Evolutionary conservation across 1,140 invertebrate species (phyloP), one percentile per base, ranked within the genome.

Genomic region (Atta colombica): DNA sequence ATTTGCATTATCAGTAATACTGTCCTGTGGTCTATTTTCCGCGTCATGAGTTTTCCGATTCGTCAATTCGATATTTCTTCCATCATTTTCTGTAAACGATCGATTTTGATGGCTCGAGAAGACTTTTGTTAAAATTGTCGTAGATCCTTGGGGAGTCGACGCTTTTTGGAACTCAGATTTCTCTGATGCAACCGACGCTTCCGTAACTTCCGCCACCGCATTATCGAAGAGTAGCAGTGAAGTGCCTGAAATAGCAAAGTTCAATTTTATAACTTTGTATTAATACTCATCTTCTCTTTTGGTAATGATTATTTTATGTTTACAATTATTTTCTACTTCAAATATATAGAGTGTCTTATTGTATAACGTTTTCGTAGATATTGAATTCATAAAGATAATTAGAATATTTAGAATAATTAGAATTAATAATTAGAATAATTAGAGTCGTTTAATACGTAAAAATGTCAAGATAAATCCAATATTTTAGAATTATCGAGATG

Each of bases 201-300:
- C 82, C 53, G 89, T 77, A 66, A 84, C 53, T 28, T 92, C 69
- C 0, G 88, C 90, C 18, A 86, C 21, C 5, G 61, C 55, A 55
- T 88, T 87, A 85, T 85, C 63, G 21, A 77, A 90, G 58, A 93
- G 71, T 69, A 94, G 71, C 80, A 94, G 74, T 53, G 92, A 78
- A 14, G 92, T 53, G 25, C 88, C 93, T 94, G 88, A 2, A 91
- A 92, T 31, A 28, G 16, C 14, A 14, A 31, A 31, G 7, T 74
- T 51, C 5, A 2, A 35, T 75, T 2, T 35, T 31, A 14, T n/a
- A 31, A 77, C 6, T 49, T 31, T 77, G 25, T 49, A 63, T 65
- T 2, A 25, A n/a, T 63, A 3, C 1, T 61, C 2, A 35, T 31
- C 25, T 66, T 78, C 2, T 39, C 1, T 18, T 25, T 35, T 39